Conservation (phyloP, 2,797 vertebrate genomes). For the Decapterus maruadsi region DNA sequence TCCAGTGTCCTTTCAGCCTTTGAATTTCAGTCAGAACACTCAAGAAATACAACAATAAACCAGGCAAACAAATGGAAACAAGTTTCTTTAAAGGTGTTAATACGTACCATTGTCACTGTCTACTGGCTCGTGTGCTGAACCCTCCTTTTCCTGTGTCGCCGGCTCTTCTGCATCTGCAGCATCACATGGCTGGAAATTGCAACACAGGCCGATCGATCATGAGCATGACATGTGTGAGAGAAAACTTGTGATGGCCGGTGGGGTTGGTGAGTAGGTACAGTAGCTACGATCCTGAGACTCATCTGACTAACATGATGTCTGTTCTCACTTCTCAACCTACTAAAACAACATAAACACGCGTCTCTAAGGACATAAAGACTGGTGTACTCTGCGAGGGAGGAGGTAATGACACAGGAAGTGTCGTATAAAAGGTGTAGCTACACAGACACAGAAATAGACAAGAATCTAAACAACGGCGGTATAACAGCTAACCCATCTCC, state of each 20-base stretch:
- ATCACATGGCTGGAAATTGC: conserved; percentile 82
- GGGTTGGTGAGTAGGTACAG: conserved; percentile 12
- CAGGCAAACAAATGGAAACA: neutral
- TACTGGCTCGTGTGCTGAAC: conserved; percentile 34
- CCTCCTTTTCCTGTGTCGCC: conserved; percentile 69
- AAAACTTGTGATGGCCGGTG: conserved; percentile 61
- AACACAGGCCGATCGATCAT: conserved; percentile 63
- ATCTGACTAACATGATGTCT: conserved; percentile 45
- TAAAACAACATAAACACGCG: conserved; percentile 1
- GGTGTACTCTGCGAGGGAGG: neutral
- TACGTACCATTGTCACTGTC: conserved; percentile 61
- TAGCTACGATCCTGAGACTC: conserved; percentile 25
- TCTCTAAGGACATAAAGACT: neutral
- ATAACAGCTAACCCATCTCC: too few species aligned
- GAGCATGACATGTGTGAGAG: conserved; percentile 26
- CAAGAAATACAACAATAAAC: neutral
- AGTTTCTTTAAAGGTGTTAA: neutral
- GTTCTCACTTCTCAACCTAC: conserved; percentile 17
- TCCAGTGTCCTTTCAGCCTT: too few species aligned
- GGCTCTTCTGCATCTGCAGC: conserved; percentile 56
- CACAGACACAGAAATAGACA: conserved; percentile 9
- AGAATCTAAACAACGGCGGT: neutral
- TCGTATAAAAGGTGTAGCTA: neutral
- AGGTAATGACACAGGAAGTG: conserved; percentile 36
- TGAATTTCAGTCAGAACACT: neutral